Base-by-base conservation (phyloP, 2,797 vertebrate species). In the Hoplostethus mediterraneus region DNA sequence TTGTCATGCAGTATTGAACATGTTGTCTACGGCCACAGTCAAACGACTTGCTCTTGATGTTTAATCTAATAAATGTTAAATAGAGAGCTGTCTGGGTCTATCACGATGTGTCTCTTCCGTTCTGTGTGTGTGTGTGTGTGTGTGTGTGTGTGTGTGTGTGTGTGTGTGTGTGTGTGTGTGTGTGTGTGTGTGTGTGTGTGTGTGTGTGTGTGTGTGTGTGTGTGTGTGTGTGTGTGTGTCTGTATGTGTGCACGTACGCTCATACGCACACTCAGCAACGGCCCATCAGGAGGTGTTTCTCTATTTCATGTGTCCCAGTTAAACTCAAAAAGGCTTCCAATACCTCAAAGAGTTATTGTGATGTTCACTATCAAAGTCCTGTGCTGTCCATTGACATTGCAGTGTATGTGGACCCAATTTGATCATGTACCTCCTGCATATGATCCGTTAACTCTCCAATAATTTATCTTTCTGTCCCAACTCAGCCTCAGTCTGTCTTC, bases 31-130 rank as follows among this genome's bases (percentile, higher is more conserved):
- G 75, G 28, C n/a, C 48, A 63, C 36, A 49, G 67, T 70, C 6
- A 3, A 87, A 77, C 12, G 0, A 67, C 67, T 79, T 58, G 38
- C 54, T 74, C 70, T 78, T 87, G 75, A 88, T 73, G 66, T 67
- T 14, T 83, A 84, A 87, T 89, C 63, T 78, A 89, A 91, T 89
- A 83, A 80, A 79, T 77, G 69, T 68, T 54, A 90, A 82, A 73
- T 66, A 81, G 0, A 5, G 55, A 81, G 67, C 82, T 75, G 55
- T 69, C 75, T 67, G 56, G 61, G 45, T 71, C 63, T 71, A 60
- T 81, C 69, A 30, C 53, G n/a, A 67, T 7, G 45, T 16, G 51
- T 64, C 80, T 79, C 38, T 48, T 45, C 49, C 16, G 48, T 67
- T 45, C 72, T 73, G n/a, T 47, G 3, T 55, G 17, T 44, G 16